phyloP scores from a whole-genome alignment of 1,140 invertebrate genomes.

The Orius insidiosus region DNA sequence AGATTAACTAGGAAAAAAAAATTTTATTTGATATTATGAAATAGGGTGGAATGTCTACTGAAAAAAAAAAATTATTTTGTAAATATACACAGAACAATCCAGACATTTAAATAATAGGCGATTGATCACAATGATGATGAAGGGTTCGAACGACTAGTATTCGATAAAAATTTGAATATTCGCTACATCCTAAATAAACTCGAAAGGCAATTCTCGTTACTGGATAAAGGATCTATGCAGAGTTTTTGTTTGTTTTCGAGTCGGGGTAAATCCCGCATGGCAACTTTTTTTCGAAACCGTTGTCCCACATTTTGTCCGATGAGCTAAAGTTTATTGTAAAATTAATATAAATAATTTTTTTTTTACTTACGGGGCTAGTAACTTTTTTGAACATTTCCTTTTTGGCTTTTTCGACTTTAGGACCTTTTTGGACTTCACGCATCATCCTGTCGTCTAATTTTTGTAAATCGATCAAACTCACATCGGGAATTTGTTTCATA shows the following conservation, averaged over 20 bases:
- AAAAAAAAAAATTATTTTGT: no score
- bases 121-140: no score
- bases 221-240: not conserved
- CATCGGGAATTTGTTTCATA: conserved; percentile 57
- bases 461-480: conserved; percentile 55
- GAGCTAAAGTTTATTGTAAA: conserved; percentile 28
- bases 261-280: conserved; percentile 60
- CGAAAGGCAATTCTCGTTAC: not conserved
- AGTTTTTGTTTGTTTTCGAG: conserved; percentile 31
- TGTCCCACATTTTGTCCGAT: conserved; percentile 66
- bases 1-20: no score
- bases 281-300: conserved; percentile 68
- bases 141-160: no score
- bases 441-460: conserved; percentile 70
- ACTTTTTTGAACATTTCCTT: conserved; percentile 82
- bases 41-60: no score
- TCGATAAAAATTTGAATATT: no score
- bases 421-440: conserved; percentile 44
- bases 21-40: no score
- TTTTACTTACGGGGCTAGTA: conserved; percentile 46
- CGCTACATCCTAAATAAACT: conserved; percentile 5
- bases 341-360: conserved; percentile 12
- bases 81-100: no score
- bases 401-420: conserved; percentile 71
- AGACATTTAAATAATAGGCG: no score